Evolutionary conservation across 2,113 vertebrate species (phyloP).

Genomic region (Numenius arquata): DNA sequence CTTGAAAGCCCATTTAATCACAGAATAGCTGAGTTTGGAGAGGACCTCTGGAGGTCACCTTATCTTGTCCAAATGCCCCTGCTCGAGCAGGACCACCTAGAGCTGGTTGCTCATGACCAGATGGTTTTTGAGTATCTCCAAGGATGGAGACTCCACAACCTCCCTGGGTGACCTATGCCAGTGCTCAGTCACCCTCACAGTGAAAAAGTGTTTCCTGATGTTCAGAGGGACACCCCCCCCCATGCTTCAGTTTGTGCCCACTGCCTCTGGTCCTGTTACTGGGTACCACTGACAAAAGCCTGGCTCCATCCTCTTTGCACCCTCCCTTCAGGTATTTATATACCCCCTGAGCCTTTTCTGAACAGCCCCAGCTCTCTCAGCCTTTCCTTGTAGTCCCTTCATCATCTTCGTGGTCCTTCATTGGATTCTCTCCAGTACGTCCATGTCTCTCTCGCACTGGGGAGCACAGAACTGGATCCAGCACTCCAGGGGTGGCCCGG

Average conservation of each 20-base stretch:
- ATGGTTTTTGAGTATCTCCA: neutral
- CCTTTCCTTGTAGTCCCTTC: neutral
- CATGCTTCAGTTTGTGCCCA: neutral
- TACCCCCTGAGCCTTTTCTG: neutral
- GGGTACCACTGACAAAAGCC: neutral
- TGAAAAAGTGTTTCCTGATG: neutral
- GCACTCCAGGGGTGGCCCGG: neutral
- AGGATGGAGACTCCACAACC: neutral
- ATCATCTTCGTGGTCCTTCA: neutral
- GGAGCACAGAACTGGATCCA: neutral
- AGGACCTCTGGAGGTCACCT: neutral
- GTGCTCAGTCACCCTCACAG: neutral
- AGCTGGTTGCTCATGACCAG: neutral
- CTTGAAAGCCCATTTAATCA: neutral
- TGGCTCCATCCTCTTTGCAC: neutral
- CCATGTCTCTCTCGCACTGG: neutral
- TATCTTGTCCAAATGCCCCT: neutral
- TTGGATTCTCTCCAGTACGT: neutral
- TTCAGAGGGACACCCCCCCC: neutral
- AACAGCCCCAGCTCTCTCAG: neutral
- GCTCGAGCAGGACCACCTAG: neutral
- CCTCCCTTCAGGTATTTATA: neutral
- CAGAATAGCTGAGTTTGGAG: neutral
- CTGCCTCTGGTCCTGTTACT: neutral
- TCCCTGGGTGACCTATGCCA: neutral